phyloP scores from a whole-genome alignment of 2,888 invertebrate species.

The Drosophila stalkeri region DNA sequence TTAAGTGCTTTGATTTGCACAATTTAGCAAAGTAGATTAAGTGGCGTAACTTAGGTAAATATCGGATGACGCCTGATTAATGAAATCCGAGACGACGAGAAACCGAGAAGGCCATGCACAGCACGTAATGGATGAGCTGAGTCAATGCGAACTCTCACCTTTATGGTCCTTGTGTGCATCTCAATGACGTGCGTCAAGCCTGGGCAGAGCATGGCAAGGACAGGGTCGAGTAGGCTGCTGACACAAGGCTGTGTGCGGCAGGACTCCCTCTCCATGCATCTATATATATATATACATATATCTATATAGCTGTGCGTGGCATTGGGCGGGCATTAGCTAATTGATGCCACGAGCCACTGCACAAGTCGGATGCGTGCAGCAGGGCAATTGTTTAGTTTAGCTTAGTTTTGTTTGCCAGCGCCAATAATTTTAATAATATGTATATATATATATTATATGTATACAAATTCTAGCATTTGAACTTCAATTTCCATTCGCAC shows the following conservation, averaged over 20 bases:
- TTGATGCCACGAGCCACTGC: slow-evolving; percentile 21
- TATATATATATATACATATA: too few species aligned
- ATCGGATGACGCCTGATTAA: slow-evolving; percentile 21
- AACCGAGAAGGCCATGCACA: background rate
- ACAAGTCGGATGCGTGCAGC: slow-evolving; percentile 39
- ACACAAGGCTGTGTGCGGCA: slow-evolving; percentile 42
- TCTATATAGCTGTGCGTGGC: slow-evolving; percentile 19
- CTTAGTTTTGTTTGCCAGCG: slow-evolving; percentile 29
- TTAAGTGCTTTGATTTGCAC: slow-evolving; percentile 17
- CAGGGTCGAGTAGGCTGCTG: slow-evolving; percentile 11
- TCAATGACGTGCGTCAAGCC: slow-evolving; percentile 8
- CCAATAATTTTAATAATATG: slow-evolving; percentile 11
- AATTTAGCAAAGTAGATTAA: slow-evolving; percentile 4
- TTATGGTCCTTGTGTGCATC: slow-evolving; percentile 10
- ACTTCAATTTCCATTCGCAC: slow-evolving; percentile 43
- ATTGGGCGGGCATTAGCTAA: slow-evolving; percentile 48
- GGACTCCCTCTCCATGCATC: background rate
- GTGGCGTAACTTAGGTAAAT: background rate
- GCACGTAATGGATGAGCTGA: slow-evolving; percentile 10
- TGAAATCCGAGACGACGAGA: slow-evolving; percentile 11
- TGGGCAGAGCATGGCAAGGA: slow-evolving; percentile 12
- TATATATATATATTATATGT: slow-evolving; percentile 24
- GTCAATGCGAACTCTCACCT: background rate
- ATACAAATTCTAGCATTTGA: slow-evolving; percentile 15
- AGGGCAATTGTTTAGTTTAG: slow-evolving; percentile 42